Percentiles rank a stretch among this genome's conserved stretches.
These are phyloP conservation scores for Biston stratarius DNA, from an alignment of 2,888 invertebrate genomes.

Conservation along the genomic window DNA sequence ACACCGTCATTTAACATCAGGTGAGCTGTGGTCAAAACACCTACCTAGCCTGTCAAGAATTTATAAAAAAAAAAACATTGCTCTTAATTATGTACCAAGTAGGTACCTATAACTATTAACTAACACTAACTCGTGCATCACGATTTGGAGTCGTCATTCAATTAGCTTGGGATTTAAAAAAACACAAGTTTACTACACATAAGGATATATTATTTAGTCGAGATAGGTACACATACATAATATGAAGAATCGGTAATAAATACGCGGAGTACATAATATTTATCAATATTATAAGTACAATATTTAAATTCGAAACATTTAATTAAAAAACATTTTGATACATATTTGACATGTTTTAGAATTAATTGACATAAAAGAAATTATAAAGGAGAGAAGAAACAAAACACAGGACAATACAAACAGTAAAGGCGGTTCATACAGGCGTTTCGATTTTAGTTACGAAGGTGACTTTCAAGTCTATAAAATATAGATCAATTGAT, in stretches of 20 bases:
- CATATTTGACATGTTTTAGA: slow-evolving; percentile 30
- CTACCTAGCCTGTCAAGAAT: too few relatives aligned
- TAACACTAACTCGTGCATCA: too few relatives aligned
- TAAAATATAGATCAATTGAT: too few relatives aligned
- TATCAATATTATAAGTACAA: slow-evolving; percentile 52
- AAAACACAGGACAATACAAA: slow-evolving; percentile 11
- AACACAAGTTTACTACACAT: slow-evolving; percentile 71
- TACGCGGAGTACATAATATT: slow-evolving; percentile 52
- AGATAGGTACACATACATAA: slow-evolving; percentile 64
- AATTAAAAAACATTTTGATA: slow-evolving; percentile 42
- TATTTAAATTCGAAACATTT: slow-evolving; percentile 34
- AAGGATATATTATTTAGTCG: slow-evolving; percentile 75
- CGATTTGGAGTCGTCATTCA: too few relatives aligned
- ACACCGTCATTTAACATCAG: too few relatives aligned
- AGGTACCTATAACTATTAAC: too few relatives aligned
- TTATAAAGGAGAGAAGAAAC: neutral
- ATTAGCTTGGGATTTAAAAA: slow-evolving; percentile 49
- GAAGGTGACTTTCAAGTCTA: neutral
- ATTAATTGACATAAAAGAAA: neutral
- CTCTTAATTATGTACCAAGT: too few relatives aligned
- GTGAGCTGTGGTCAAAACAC: too few relatives aligned
- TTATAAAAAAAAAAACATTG: too few relatives aligned
- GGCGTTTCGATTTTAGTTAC: neutral
- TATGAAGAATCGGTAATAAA: slow-evolving; percentile 56
- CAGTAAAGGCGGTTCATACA: slow-evolving; percentile 4